Base-by-base conservation (phyloP, 2,797 vertebrate genomes). In the Odontamblyopus lacepedii region DNA sequence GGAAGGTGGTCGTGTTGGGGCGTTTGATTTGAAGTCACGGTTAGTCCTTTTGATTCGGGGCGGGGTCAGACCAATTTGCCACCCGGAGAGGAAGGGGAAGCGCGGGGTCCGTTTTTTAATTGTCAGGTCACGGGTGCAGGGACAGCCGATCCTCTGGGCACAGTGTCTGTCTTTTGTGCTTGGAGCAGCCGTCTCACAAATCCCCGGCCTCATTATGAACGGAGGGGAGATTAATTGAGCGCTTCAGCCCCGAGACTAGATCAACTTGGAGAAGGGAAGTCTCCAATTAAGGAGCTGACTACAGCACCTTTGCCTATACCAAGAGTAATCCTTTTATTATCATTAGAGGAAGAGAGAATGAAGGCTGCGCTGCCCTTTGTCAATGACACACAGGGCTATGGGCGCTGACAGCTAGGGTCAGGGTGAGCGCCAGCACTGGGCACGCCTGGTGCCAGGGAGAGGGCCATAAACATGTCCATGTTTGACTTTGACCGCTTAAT, bases 181-280 rank as follows among this genome's bases (percentile, higher is more conserved):
- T 92, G 91, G 93, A 63, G 94, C 19, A 94, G 91, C 92, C 91
- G 94, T 91, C 94, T 89, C 94, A 94, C 93, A 95, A 97, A 96
- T 96, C 95, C 96, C 96, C 91, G 90, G 94, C 94, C 96, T 98
- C 96, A 98, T 98, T 98, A 96, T 93, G 95, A 92, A 86, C 94
- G 19, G 93, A 94, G 94, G 83, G 88, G 95, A 95, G 95, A 98
- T 98, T 98, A 98, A 98, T 98, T 97, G 97, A 97, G 95, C 96
- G 90, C 94, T 95, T 97, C 95, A 94, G 96, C 96, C 94, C 92
- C 93, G 94, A 95, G 96, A 96, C 95, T 94, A 93, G 95, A 96
- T 96, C 96, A 96, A 96, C 95, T 96, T 96, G 92, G 95, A 90
- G 92, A 51, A 94, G 94, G 93, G 94, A 93, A 91, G 93, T 93